Conservation (phyloP, 2,113 vertebrate genomes). For the Lophotis ruficrista region DNA sequence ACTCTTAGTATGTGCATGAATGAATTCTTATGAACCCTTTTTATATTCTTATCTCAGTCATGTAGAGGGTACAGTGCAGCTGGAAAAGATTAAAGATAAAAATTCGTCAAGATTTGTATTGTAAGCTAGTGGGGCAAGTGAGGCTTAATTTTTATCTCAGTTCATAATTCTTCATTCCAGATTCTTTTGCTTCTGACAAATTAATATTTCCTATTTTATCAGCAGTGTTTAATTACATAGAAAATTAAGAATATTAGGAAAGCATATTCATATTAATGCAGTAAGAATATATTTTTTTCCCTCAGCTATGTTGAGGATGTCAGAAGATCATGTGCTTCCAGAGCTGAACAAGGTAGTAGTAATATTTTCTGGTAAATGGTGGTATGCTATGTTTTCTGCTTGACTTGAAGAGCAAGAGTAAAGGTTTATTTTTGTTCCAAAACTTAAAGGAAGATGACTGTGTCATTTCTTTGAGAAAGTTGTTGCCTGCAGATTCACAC, state of each 20-base stretch:
- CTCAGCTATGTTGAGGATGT: constrained; percentile 96
- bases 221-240: neutral
- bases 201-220: neutral
- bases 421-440: neutral
- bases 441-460: neutral
- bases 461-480: neutral
- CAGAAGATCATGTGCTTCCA: constrained; percentile 94
- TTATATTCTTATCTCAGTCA: neutral
- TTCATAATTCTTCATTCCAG: neutral
- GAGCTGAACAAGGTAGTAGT: constrained; percentile 93
- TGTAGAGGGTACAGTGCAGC: neutral
- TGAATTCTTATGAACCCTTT: neutral
- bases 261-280: neutral
- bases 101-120: neutral
- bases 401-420: neutral
- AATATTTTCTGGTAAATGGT: neutral
- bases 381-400: neutral
- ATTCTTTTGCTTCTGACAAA: neutral
- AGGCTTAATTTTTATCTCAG: neutral
- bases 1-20: neutral
- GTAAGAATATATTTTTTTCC: constrained; percentile 26
- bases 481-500: neutral
- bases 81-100: neutral
- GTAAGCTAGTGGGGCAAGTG: neutral
- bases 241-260: neutral